phyloP scores from a whole-genome alignment of 2,113 vertebrate genomes.

The Ochotona curzoniae region DNA sequence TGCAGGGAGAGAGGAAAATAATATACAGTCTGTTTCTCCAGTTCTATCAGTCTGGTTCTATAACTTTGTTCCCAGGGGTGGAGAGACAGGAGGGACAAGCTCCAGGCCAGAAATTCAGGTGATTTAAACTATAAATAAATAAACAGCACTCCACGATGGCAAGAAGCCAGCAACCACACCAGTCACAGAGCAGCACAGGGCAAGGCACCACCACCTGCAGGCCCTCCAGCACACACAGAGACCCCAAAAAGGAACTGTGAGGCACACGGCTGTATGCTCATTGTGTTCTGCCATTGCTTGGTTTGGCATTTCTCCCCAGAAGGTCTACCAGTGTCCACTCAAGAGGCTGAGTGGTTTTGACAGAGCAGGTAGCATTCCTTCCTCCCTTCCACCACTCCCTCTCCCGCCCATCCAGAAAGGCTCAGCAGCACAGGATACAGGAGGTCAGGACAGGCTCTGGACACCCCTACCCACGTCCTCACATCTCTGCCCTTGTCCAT shows the following conservation, averaged over 20 bases:
- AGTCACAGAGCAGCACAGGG: not conserved
- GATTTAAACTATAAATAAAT: not conserved
- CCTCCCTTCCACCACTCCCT: too few relatives aligned
- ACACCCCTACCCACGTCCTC: not conserved
- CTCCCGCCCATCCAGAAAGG: too few relatives aligned
- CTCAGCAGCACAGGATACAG: not conserved
- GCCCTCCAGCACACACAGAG: fast-evolving
- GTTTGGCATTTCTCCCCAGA: not conserved
- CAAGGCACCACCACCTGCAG: fast-evolving
- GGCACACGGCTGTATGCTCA: not conserved
- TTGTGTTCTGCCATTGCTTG: not conserved
- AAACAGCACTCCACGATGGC: not conserved
- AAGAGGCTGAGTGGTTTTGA: not conserved
- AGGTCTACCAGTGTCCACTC: not conserved
- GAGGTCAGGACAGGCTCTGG: not conserved
- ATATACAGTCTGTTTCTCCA: not conserved
- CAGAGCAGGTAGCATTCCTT: not conserved
- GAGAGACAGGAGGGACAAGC: not conserved
- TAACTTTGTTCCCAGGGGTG: not conserved
- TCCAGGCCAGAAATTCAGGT: not conserved
- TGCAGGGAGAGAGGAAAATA: not conserved
- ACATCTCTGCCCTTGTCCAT: not conserved
- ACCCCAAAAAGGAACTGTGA: not conserved
- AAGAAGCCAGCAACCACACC: not conserved
- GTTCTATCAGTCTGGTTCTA: too few relatives aligned